Percentiles rank a stretch among this genome's conserved stretches.
These are phyloP conservation scores for Drosophila malerkotliana DNA, from an alignment of 1,140 invertebrate species.

Conservation along the genomic window DNA sequence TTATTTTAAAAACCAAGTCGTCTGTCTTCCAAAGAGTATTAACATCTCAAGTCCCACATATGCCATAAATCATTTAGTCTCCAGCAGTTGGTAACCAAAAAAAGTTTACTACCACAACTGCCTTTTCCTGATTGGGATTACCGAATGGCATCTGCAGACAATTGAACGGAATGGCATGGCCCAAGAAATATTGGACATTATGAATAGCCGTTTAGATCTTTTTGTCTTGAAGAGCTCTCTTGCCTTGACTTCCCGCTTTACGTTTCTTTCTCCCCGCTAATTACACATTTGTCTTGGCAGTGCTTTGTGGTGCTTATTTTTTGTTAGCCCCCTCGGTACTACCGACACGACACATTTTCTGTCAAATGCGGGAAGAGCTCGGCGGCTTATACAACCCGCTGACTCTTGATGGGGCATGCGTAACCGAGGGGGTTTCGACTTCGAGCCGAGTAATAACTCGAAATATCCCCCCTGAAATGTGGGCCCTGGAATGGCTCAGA, in stretches of 20 bases:
- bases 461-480: slow-evolving; percentile 33
- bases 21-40: slow-evolving; percentile 14
- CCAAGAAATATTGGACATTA: slow-evolving; percentile 29
- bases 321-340: slow-evolving; percentile 4
- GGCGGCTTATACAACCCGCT: slow-evolving; percentile 60
- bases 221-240: slow-evolving; percentile 36
- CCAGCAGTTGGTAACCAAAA: slow-evolving; percentile 33
- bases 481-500: slow-evolving; percentile 15
- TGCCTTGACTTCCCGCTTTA: neutral
- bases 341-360: slow-evolving; percentile 54
- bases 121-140: slow-evolving; percentile 37
- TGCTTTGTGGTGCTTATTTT: neutral
- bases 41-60: slow-evolving; percentile 6
- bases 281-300: slow-evolving; percentile 73
- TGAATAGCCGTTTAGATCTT: slow-evolving; percentile 63
- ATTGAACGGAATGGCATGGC: slow-evolving; percentile 18
- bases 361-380: slow-evolving; percentile 29
- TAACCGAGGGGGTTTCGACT: slow-evolving; percentile 63
- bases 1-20: too few species aligned
- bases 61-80: slow-evolving; percentile 63
- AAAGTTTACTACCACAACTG: slow-evolving; percentile 15
- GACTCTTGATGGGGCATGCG: slow-evolving; percentile 56
- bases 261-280: slow-evolving; percentile 58
- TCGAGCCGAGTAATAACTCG: slow-evolving; percentile 2
- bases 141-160: slow-evolving; percentile 38